phyloP scores from a whole-genome alignment of 2,113 vertebrate species.

The Antechinus stuartii region DNA sequence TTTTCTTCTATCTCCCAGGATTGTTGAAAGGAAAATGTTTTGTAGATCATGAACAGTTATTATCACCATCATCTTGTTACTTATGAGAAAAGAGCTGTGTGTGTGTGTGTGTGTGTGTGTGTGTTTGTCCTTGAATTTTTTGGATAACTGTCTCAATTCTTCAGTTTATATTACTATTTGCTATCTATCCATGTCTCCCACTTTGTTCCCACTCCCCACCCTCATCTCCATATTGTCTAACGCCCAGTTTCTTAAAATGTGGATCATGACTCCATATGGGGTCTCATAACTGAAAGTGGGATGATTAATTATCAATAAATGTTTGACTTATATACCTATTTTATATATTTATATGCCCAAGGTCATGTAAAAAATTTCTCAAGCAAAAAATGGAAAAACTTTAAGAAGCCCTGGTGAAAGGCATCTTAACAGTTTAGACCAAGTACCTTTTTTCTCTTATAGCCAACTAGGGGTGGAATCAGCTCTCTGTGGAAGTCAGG shows the following conservation, averaged over 20 bases:
- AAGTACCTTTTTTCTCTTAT: conserved; percentile 40
- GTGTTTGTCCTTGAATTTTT: background rate
- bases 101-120: background rate
- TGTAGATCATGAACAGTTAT: background rate
- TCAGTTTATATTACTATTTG: background rate
- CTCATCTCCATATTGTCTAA: background rate
- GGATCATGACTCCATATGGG: too few relatives aligned
- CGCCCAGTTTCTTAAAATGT: too few relatives aligned
- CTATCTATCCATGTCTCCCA: background rate
- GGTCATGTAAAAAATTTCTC: too few relatives aligned
- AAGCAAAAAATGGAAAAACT: too few relatives aligned
- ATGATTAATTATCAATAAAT: too few relatives aligned
- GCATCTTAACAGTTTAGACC: background rate
- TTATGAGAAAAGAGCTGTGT: background rate
- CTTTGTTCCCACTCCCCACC: background rate
- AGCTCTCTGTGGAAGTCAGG: background rate
- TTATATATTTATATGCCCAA: too few relatives aligned
- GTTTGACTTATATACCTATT: too few relatives aligned
- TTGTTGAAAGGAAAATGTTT: background rate
- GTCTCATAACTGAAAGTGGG: too few relatives aligned
- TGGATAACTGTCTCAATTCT: background rate
- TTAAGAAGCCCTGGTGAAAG: too few relatives aligned
- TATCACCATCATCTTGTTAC: background rate
- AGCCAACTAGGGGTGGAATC: conserved; percentile 29
- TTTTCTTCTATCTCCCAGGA: background rate